Percentiles rank a stretch among this genome's conserved stretches.
Conservation (phyloP, 2,113 vertebrate species). For the Alethe diademata region DNA sequence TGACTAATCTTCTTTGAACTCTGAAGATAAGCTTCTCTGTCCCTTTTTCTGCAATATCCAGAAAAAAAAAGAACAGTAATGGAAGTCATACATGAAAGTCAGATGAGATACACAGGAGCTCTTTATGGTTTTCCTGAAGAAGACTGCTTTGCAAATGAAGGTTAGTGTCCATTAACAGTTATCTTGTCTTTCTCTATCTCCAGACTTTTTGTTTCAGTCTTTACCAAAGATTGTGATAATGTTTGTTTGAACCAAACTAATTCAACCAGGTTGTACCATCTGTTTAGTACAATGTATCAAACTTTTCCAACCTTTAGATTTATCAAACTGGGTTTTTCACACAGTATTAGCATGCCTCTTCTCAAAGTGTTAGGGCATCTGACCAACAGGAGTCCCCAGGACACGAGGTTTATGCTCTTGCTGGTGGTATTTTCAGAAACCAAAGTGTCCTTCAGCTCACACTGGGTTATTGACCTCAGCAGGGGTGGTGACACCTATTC, state of each 20-base stretch:
- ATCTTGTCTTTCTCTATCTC: not conserved
- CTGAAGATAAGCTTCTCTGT: not conserved
- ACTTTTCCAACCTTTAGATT: not conserved
- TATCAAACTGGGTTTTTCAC: not conserved
- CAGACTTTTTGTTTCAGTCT: not conserved
- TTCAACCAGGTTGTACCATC: not conserved
- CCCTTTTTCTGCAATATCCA: not conserved
- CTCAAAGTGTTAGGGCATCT: not conserved
- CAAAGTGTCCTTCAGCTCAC: not conserved
- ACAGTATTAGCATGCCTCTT: not conserved
- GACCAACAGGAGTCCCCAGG: not conserved
- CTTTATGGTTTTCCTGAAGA: not conserved
- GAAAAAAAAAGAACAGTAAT: not conserved
- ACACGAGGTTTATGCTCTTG: not conserved
- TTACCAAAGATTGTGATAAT: not conserved
- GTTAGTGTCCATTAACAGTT: not conserved
- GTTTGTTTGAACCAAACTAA: not conserved
- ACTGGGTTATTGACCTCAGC: not conserved
- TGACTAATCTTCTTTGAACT: slow-evolving; percentile 2
- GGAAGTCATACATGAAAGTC: not conserved
- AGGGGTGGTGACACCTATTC: not conserved
- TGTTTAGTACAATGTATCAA: rapidly evolving
- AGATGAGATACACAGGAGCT: not conserved
- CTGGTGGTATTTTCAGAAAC: not conserved
- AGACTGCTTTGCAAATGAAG: not conserved